Evolutionary conservation across 2,888 invertebrate species (phyloP).

Genomic region (Tanypteryx hageni): DNA sequence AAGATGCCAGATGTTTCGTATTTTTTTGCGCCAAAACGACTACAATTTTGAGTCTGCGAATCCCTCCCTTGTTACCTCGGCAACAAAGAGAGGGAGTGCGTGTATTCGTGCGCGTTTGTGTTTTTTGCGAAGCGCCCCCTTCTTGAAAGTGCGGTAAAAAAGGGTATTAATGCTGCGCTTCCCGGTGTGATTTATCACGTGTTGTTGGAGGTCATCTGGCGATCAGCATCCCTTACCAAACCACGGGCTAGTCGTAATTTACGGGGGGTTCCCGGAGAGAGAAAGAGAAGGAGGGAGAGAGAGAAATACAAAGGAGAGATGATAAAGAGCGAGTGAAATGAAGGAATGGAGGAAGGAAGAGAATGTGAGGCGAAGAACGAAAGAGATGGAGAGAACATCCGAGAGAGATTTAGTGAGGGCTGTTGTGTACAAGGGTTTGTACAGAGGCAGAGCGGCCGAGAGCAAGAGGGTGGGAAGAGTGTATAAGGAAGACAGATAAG

Average conservation of each 20-base stretch:
- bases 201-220: conserved; percentile 63
- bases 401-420: conserved; percentile 17
- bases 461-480: not conserved
- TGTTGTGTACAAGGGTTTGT: not conserved
- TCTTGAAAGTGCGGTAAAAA: not conserved
- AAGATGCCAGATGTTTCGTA: conserved; percentile 10
- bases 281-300: not conserved
- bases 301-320: not conserved
- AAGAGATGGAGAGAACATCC: not conserved
- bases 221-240: conserved; percentile 49
- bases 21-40: not conserved
- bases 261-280: not conserved
- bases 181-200: conserved; percentile 52
- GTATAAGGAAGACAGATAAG: not conserved
- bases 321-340: not conserved
- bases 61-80: not conserved
- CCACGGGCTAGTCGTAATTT: conserved; percentile 28
- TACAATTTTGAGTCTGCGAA: not conserved
- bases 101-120: not conserved
- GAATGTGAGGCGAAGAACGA: no score
- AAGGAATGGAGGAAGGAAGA: not conserved
- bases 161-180: conserved; percentile 44
- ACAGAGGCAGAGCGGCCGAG: not conserved
- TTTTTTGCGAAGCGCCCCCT: conserved; percentile 41
- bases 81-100: not conserved